These are phyloP conservation scores for Syngnathus acus DNA, from an alignment of 2,797 vertebrate genomes.

Conservation along the genomic window DNA sequence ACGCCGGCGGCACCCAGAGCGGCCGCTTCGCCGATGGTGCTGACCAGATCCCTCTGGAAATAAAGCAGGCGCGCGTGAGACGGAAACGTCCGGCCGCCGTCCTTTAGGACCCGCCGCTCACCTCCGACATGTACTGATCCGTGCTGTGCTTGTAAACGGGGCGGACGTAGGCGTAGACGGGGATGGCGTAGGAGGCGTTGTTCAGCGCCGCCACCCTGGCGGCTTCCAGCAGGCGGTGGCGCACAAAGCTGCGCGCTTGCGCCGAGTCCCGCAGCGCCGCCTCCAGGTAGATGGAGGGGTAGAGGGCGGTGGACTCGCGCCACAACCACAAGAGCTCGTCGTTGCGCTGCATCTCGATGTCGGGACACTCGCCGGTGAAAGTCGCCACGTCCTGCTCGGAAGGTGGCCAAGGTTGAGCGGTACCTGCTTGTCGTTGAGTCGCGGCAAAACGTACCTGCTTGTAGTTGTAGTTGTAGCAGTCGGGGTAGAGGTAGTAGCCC, in stretches of 20 bases:
- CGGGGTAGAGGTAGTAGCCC: slow-evolving; percentile 83
- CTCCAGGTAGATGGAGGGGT: slow-evolving; percentile 76
- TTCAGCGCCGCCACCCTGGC: slow-evolving; percentile 63
- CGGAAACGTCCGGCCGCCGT: too few relatives aligned
- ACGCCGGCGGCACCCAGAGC: slow-evolving; percentile 74
- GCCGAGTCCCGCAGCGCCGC: slow-evolving; percentile 45
- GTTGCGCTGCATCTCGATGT: slow-evolving; percentile 70
- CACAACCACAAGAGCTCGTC: slow-evolving; percentile 75
- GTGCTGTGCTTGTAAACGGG: slow-evolving; percentile 70
- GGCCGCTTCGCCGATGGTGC: slow-evolving; percentile 76
- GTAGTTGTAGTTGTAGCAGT: slow-evolving; percentile 80
- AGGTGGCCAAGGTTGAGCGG: not conserved
- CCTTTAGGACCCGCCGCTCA: slow-evolving; percentile 31
- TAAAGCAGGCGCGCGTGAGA: not conserved
- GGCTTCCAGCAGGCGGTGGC: slow-evolving; percentile 74
- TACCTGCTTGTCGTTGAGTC: slow-evolving; percentile 46
- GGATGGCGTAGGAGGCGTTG: slow-evolving; percentile 55
- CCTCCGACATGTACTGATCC: slow-evolving; percentile 69
- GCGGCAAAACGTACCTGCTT: slow-evolving; percentile 20
- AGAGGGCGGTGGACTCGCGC: slow-evolving; percentile 75
- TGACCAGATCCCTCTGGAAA: slow-evolving; percentile 72
- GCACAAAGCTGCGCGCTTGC: slow-evolving; percentile 62
- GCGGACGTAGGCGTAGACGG: slow-evolving; percentile 73
- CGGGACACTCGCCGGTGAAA: slow-evolving; percentile 69
- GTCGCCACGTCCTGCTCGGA: slow-evolving; percentile 30